Evolutionary conservation across 1,140 invertebrate genomes (phyloP), one percentile per base, ranked within the genome.

Genomic region (Physella acuta): DNA sequence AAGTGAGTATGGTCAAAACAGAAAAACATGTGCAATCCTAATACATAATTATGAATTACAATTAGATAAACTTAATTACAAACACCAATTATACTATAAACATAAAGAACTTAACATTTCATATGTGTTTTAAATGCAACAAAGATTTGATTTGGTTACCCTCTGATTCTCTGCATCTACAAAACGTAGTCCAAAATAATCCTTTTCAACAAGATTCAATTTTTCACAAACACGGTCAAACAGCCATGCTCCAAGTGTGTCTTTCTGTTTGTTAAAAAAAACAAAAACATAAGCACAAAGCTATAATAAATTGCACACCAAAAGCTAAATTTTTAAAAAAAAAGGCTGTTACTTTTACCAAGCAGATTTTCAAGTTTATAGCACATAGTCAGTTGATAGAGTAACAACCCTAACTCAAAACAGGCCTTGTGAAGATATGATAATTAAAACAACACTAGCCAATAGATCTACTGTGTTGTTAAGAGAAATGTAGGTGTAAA

Each of bases 101-200:
- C 11, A 49, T n/a, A 11, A 49, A 49, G n/a, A 11, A 11, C 11
- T n/a, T n/a, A 49, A 14, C 11, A 49, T n/a, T 49, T 11, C 11
- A 49, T 14, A n/a, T 49, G 44, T n/a, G 11, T 14, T 49, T 49
- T n/a, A 14, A n/a, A 49, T n/a, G 11, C 44, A n/a, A 49, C n/a
- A 49, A 49, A n/a, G n/a, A n/a, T n/a, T n/a, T n/a, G n/a, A 62
- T 20, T 24, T 37, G 75, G 76, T 76, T 80, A 84, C 95, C 87
- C 95, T 90, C 86, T 98, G 94, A 78, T 95, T 95, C 75, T 91
- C 90, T 36, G 89, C 85, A 87, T 98, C 95, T 37, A 97, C 94
- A 90, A 93, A 98, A 71, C 95, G 89, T 31, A 99, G 88, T 11
- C 96, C 96, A 87, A 98, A 98, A 86, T 98, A 98, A 87, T 98